phyloP scores from a whole-genome alignment of 2,888 invertebrate species.

The Apodemia duryi region DNA sequence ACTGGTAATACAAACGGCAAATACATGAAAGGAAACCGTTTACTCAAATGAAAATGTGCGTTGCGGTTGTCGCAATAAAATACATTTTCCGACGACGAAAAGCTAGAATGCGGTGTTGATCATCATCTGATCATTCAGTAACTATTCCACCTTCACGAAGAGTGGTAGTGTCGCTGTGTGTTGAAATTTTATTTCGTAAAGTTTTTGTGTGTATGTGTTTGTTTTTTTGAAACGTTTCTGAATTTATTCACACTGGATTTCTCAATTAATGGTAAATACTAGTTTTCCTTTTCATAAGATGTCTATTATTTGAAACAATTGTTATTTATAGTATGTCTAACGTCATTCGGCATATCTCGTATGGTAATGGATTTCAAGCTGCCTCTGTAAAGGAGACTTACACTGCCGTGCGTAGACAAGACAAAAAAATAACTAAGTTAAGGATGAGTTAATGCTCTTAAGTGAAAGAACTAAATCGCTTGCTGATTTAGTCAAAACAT shows the following conservation, averaged over 20 bases:
- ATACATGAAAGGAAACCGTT: slow-evolving; percentile 26
- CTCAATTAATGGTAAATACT: slow-evolving; percentile 33
- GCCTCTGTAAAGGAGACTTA: neutral
- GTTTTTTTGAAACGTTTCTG: slow-evolving; percentile 3
- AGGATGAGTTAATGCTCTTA: too few relatives aligned
- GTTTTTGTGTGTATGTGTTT: slow-evolving; percentile 41
- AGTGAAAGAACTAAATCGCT: too few relatives aligned
- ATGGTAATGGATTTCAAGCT: slow-evolving; percentile 9
- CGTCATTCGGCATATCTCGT: slow-evolving; percentile 13
- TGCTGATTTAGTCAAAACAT: too few relatives aligned
- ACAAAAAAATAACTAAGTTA: neutral
- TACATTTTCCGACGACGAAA: slow-evolving; percentile 38
- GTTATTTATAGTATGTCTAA: slow-evolving; percentile 9
- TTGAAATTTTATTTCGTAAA: slow-evolving; percentile 37
- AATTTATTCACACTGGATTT: slow-evolving; percentile 30
- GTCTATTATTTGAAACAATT: neutral
- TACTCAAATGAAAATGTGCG: slow-evolving; percentile 35
- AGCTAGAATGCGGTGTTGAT: slow-evolving; percentile 30
- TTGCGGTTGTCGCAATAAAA: slow-evolving; percentile 36
- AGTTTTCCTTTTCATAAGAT: slow-evolving; percentile 24
- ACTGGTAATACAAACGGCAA: slow-evolving; percentile 31
- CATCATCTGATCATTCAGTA: slow-evolving; percentile 48
- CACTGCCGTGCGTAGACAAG: neutral
- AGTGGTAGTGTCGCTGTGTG: slow-evolving; percentile 44
- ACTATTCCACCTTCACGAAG: slow-evolving; percentile 38